Evolutionary conservation across 2,888 invertebrate genomes (phyloP).

Genomic region (Lobophora halterata): DNA sequence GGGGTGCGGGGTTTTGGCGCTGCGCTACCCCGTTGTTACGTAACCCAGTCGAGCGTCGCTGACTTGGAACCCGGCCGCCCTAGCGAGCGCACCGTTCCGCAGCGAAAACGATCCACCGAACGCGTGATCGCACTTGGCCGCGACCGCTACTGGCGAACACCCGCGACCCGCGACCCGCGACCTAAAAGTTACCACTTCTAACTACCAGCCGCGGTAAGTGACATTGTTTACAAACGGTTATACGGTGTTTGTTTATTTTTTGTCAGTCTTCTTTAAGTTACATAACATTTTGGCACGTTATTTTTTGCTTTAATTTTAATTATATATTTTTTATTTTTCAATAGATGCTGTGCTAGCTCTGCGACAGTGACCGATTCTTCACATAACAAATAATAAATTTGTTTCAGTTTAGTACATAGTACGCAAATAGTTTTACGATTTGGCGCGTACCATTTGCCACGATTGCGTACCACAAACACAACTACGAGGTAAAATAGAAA

Average conservation of each 20-base stretch:
- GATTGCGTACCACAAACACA: too few species aligned
- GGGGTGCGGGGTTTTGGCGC: slow-evolving; percentile 63
- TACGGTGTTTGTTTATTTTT: slow-evolving; percentile 39
- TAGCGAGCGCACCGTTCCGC: slow-evolving; percentile 21
- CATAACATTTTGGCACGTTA: slow-evolving; percentile 49
- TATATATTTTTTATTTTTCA: slow-evolving; percentile 23
- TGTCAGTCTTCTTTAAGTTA: slow-evolving; percentile 43
- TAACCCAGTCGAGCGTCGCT: slow-evolving; percentile 43
- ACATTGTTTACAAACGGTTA: slow-evolving; percentile 47
- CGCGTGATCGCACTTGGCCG: slow-evolving; percentile 32
- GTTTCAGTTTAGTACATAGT: background rate
- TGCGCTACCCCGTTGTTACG: slow-evolving; percentile 70
- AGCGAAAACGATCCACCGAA: slow-evolving; percentile 24
- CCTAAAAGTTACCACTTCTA: slow-evolving; percentile 46
- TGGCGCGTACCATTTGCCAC: too few species aligned
- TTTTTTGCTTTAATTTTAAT: slow-evolving; percentile 17
- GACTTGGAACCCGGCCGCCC: slow-evolving; percentile 26
- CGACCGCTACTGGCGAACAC: slow-evolving; percentile 26
- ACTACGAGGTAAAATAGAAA: too few species aligned
- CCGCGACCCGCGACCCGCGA: slow-evolving; percentile 33
- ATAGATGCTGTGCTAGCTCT: slow-evolving; percentile 29
- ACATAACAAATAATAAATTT: background rate
- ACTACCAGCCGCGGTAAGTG: slow-evolving; percentile 59
- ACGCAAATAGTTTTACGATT: background rate
- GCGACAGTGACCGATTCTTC: too few species aligned